Percentiles rank a stretch among this genome's conserved stretches.
These are phyloP conservation scores for Poecilia gillii DNA, from an alignment of 2,797 vertebrate genomes.

Conservation along the genomic window DNA sequence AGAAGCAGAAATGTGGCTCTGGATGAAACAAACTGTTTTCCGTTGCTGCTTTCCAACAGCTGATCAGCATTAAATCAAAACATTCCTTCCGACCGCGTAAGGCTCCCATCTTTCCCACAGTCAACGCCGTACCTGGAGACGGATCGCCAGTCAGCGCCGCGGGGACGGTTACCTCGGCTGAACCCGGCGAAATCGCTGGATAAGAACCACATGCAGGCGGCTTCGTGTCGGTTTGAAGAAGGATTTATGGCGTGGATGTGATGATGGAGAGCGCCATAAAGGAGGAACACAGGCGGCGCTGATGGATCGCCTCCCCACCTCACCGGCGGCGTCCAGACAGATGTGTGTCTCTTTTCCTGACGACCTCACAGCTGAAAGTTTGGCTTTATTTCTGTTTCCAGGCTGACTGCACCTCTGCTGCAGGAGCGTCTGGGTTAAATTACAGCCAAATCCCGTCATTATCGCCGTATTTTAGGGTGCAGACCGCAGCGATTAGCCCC, in stretches of 20 bases:
- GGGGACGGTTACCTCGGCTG: conserved; percentile 19
- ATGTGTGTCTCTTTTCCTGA: conserved; percentile 48
- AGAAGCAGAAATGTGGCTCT: conserved; percentile 22
- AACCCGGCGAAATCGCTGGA: conserved; percentile 41
- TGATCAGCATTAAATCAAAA: conserved; percentile 49
- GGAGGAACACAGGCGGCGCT: conserved; percentile 49
- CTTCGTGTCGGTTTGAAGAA: conserved; percentile 50
- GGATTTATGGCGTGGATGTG: conserved; percentile 62
- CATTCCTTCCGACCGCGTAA: conserved; percentile 15
- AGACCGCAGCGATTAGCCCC: conserved; percentile 75
- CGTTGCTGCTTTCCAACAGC: conserved; percentile 46
- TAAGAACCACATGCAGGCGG: conserved; percentile 69
- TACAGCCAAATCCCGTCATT: conserved; percentile 48
- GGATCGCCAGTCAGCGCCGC: conserved; percentile 28
- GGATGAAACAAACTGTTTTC: conserved; percentile 14
- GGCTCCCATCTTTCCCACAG: conserved; percentile 19
- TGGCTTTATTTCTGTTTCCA: conserved; percentile 5
- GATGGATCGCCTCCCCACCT: conserved; percentile 51
- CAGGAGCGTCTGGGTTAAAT: conserved; percentile 50
- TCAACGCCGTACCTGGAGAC: conserved; percentile 7
- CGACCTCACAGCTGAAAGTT: conserved; percentile 13
- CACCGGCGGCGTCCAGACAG: conserved; percentile 31
- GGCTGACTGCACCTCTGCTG: background rate
- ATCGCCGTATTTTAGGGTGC: conserved; percentile 62
- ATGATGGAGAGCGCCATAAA: conserved; percentile 64